Base-by-base conservation (phyloP, 2,888 invertebrate genomes). In the Protonemura montana region DNA sequence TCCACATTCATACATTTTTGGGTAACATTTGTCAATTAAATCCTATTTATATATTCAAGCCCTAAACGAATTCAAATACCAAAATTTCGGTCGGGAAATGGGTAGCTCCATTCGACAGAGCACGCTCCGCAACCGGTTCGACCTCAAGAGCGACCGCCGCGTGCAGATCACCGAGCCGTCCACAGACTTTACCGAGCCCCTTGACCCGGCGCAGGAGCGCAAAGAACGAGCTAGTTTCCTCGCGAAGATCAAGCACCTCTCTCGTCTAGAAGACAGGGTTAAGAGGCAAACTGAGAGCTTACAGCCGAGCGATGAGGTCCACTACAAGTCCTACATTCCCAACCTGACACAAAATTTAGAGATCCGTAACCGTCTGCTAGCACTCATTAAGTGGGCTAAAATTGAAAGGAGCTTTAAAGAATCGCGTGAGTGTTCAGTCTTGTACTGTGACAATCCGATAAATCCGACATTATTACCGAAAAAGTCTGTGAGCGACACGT, bases 371-470 rank as follows among this genome's bases (percentile, higher is more conserved):
- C 81, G 81, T 29, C 21, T 81, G 7, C 5, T n/a, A 13, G 1
- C 10, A 5, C 81, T 81, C 30, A 30, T 81, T 2, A 81, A 30
- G 30, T 30, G 30, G 27, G 26, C 76, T 1, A 21, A 59, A n/a
- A 59, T 26, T 2, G 84, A 84, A 30, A 27, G 27, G 76, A 27
- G 16, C 1, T 59, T 76, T 21, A 59, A 3, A 13, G 28, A 84
- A 3, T 7, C 27, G 16, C 84, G 84, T 0, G 10, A 2, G 0
- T 84, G 84, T 84, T 76, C 84, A 1, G 81, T 77, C 26, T 28
- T 78, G 21, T 35, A 30, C 41, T 86, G 86, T 35, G 80, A 81
- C 90, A 90, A 89, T 89, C 88, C 89, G 89, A 90, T 91, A 91
- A 91, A 91, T 91, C 91, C 91, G 89, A 88, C 35, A 21, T 21